Conservation (phyloP, 2,797 vertebrate genomes). For the Acanthornis magna region DNA sequence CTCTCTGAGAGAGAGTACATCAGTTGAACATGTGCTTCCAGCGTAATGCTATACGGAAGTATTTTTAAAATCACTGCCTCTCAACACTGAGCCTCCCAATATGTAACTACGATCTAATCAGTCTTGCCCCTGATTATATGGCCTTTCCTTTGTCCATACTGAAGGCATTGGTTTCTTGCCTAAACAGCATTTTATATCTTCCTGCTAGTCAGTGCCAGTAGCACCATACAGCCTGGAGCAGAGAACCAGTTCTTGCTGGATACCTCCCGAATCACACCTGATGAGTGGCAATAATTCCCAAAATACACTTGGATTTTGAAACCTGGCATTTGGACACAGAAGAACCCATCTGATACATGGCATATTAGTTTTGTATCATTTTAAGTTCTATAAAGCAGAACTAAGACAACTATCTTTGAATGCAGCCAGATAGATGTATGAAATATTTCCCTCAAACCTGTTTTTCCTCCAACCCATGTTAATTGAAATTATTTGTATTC, state of each 20-base stretch:
- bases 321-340: background rate
- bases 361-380: background rate
- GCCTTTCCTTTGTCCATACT: background rate
- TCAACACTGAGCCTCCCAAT: background rate
- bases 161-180: background rate
- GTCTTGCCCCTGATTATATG: background rate
- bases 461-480: background rate
- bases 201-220: background rate
- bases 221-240: background rate
- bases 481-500: conserved; percentile 26
- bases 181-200: background rate
- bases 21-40: background rate
- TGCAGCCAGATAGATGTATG: background rate
- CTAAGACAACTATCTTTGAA: background rate
- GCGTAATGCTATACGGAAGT: background rate
- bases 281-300: background rate
- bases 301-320: background rate
- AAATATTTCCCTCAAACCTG: background rate
- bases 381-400: background rate
- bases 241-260: background rate
- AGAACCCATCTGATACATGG: background rate
- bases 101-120: background rate
- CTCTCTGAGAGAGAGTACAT: background rate
- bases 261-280: background rate
- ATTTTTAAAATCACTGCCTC: background rate